Evolutionary conservation across 2,888 invertebrate species (phyloP), one percentile per base, ranked within the genome.

Genomic region (Agrilus mali): DNA sequence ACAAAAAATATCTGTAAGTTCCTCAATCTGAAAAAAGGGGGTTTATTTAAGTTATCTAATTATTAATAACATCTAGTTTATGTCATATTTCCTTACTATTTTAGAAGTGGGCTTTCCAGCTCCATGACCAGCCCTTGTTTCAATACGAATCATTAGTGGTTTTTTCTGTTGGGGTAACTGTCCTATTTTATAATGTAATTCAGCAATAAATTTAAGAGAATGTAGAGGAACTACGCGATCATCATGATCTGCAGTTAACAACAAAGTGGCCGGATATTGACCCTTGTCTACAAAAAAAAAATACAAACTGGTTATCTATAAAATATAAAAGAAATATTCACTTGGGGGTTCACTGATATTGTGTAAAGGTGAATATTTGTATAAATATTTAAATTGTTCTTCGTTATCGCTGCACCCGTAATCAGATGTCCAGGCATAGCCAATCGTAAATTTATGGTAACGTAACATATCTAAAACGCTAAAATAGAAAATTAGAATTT

Each of bases 391-490:
- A 63, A 96, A 97, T 58, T 96, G 86, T 22, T 86, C 80, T 55
- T 78, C 72, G 55, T 87, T 80, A 55, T 92, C 90, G 0, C 95
- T 82, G 66, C 82, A 84, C 35, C 97, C 97, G 70, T 86, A 98
- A 70, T 98, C 97, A 0, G 94, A 88, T 45, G 68, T 83, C 97
- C 97, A 98, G 36, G 93, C 89, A 67, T 88, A 86, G 0, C 96
- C 98, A 60, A 97, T 93, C 6, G 97, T 98, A 67, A 97, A 95
- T 70, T 94, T 94, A 67, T 97, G 95, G 72, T 88, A 98, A 43
- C 95, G 79, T 48, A 97, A 71, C 95, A 97, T 93, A 69, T 98
- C 98, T 70, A 96, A 73, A 2, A 98, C 96, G 12, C 94, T 94
- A 68, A 62, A 62, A 47, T 42, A 16, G 16, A 40, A 40, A 10